Evolutionary conservation across 2,113 vertebrate species (phyloP).

Genomic region (Poicephalus gulielmi): DNA sequence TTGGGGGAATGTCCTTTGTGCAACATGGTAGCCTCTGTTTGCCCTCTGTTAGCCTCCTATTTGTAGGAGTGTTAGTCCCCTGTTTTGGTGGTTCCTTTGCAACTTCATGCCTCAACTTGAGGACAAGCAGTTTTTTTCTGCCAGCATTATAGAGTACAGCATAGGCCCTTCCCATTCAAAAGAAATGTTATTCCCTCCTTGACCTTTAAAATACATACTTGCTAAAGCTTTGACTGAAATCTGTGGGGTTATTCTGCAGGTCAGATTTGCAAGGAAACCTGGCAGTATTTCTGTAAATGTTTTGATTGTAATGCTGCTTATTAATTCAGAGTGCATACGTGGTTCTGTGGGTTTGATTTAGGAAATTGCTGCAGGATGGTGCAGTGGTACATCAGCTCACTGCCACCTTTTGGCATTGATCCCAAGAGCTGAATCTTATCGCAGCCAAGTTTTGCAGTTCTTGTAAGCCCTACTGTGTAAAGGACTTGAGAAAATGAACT

Average conservation of each 20-base stretch:
- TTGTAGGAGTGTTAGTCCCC: background rate
- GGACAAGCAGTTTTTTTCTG: background rate
- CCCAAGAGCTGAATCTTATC: background rate
- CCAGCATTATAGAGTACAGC: background rate
- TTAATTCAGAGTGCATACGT: background rate
- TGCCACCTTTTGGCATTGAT: constrained; percentile 36
- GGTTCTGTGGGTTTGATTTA: constrained; percentile 2
- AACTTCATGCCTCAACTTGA: background rate
- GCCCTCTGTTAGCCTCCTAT: background rate
- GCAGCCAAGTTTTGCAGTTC: background rate
- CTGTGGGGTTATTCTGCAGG: background rate
- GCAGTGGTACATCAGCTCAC: constrained; percentile 39
- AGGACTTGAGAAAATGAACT: background rate
- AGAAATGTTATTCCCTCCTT: background rate
- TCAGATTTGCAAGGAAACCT: background rate
- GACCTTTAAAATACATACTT: background rate
- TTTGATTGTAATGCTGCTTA: background rate
- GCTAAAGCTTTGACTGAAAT: background rate
- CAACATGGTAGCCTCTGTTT: background rate
- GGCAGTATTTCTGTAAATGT: background rate
- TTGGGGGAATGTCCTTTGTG: background rate
- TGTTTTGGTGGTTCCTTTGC: background rate
- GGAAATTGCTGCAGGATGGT: constrained; percentile 57
- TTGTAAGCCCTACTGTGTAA: background rate
- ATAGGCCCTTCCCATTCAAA: background rate